Base-by-base conservation (phyloP, 2,113 vertebrate species). In the Danio rerio region DNA sequence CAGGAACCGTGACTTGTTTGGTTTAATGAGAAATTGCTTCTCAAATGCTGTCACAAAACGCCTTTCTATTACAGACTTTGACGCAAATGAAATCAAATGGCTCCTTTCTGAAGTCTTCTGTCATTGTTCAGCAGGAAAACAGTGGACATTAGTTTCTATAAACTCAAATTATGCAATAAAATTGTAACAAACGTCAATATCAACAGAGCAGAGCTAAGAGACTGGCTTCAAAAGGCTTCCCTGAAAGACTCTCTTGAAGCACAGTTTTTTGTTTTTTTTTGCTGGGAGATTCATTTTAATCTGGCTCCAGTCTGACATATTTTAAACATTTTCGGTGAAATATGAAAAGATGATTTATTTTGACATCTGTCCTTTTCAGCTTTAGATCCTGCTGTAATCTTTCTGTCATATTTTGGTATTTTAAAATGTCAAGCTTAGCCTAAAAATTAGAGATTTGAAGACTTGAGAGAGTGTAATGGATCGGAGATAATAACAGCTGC, bases 11-110 rank as follows among this genome's bases (percentile, higher is more conserved):
- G 12, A 16, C 62, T 78, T 80, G 20, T 77, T 83, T 79, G 47
- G 42, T 49, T 69, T 84, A 81, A 81, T 74, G 77, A 86, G 80
- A 75, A 82, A 61, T 52, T 69, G 31, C 20, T 43, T 49, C 53
- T 55, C 45, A 84, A 82, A 40, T 68, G 55, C 42, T 53, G 45
- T 70, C 70, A 84, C 45, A 42, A 83, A 62, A 78, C 52, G 66
- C 7, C 79, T 84, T 47, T 18, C 45, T 58, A 69, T 82, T 73
- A 80, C 47, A 77, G 50, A 49, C 59, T 69, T 66, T 49, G 20
- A 78, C n/a, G 45, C 3, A 49, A 65, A 56, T 6, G n/a, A 81
- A 83, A 66, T 75, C 62, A 53, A 52, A 76, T 66, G 56, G 68
- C 50, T 78, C 16, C 58, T 71, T 40, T 68, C 20, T 63, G 66